A percentile compares a stretch with the other conserved stretches of the same genome.
Evolutionary conservation across 2,888 invertebrate species (phyloP).

Genomic region (Poecilobothrus nobilitatus): DNA sequence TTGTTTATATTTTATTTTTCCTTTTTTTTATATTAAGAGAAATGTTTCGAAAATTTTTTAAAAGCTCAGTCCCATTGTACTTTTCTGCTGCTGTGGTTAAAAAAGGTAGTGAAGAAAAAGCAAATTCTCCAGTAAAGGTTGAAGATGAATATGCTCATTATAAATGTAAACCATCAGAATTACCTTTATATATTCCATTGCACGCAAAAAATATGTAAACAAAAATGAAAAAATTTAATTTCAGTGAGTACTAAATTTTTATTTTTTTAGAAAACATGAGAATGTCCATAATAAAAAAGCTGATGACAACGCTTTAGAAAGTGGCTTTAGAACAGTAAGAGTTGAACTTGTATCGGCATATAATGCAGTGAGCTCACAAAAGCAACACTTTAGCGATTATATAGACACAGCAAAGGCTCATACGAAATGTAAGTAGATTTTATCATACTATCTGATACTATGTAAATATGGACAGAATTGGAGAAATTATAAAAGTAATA

Average conservation of each 20-base stretch:
- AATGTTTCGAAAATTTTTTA: constrained; percentile 12
- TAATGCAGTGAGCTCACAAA: constrained; percentile 31
- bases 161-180: constrained; percentile 36
- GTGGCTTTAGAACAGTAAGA: constrained; percentile 32
- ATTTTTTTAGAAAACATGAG: constrained; percentile 23
- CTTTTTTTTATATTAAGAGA: neutral
- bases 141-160: constrained; percentile 26
- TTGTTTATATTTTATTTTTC: no score
- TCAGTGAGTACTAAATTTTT: no score
- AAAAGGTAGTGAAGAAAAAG: constrained; percentile 18
- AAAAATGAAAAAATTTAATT: neutral
- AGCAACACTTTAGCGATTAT: constrained; percentile 30
- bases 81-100: constrained; percentile 31
- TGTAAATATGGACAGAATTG: no score
- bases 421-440: constrained; percentile 29
- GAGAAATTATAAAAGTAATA: no score
- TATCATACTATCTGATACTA: no score
- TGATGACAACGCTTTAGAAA: constrained; percentile 25
- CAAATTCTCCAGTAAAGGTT: constrained; percentile 15
- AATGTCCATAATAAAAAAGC: constrained; percentile 24
- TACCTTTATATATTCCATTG: constrained; percentile 38
- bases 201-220: constrained; percentile 30
- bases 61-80: neutral
- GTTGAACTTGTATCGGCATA: constrained; percentile 31
- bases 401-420: constrained; percentile 35